phyloP scores from a whole-genome alignment of 1,140 invertebrate genomes.

The Holcopasites calliopsidis region DNA sequence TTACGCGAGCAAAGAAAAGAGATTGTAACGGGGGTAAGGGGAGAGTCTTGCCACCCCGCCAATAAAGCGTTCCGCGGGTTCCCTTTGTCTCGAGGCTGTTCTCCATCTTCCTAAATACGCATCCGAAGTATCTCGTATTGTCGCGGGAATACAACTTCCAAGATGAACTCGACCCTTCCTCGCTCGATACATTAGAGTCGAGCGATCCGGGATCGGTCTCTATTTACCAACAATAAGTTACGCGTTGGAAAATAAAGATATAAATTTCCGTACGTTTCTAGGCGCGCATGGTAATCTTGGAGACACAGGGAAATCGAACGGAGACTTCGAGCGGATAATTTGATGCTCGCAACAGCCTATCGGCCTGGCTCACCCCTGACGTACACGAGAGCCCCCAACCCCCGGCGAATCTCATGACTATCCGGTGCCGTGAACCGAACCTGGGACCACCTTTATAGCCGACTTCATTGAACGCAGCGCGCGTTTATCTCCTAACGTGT shows the following conservation, averaged over 20 bases:
- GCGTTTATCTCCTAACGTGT: conserved; percentile 68
- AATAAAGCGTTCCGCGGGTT: conserved; percentile 30
- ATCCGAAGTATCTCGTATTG: not conserved
- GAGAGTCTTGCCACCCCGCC: conserved; percentile 11
- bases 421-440: conserved; percentile 42
- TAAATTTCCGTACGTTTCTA: no score
- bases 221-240: not conserved
- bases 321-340: conserved; percentile 1
- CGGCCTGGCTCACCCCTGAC: conserved; percentile 37
- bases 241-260: not conserved
- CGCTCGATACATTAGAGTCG: not conserved
- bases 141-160: not conserved
- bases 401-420: conserved; percentile 22
- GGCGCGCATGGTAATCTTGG: not conserved
- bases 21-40: conserved; percentile 17
- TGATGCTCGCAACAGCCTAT: conserved; percentile 13
- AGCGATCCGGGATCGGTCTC: not conserved
- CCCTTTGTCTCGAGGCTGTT: conserved; percentile 2
- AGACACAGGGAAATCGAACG: not conserved
- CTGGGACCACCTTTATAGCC: conserved; percentile 65
- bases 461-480: conserved; percentile 69
- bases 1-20: conserved; percentile 45
- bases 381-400: conserved; percentile 8
- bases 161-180: not conserved
- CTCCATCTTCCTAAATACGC: not conserved